A percentile compares a stretch with the other conserved stretches of the same genome.
Evolutionary conservation across 2,888 invertebrate genomes (phyloP).

Genomic region (Germaria angustata): DNA sequence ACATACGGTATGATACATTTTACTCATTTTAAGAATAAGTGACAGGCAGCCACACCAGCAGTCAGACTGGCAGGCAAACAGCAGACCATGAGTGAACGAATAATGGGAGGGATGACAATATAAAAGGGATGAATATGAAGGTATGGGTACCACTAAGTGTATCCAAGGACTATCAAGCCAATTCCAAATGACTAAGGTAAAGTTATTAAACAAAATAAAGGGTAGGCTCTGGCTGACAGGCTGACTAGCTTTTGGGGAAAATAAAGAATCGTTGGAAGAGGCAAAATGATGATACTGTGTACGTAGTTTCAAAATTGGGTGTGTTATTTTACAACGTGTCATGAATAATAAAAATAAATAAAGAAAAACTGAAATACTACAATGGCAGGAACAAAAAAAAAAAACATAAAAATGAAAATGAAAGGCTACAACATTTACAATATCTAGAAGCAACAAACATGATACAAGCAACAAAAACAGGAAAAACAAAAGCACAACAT

Average conservation of each 20-base stretch:
- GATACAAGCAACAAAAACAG: slow-evolving; percentile 26
- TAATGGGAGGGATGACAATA: background rate
- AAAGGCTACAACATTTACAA: slow-evolving; percentile 22
- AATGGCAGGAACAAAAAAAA: background rate
- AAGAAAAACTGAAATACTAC: slow-evolving; percentile 17
- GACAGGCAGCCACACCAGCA: slow-evolving; percentile 14
- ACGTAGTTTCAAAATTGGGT: slow-evolving; percentile 44
- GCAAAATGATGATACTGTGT: background rate
- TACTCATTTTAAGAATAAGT: background rate
- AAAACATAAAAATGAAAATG: background rate
- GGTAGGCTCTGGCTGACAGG: background rate
- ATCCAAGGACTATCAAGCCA: slow-evolving; percentile 45
- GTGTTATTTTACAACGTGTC: slow-evolving; percentile 60
- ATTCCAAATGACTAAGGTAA: slow-evolving; percentile 39
- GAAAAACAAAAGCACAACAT: slow-evolving; percentile 23
- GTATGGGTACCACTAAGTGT: background rate
- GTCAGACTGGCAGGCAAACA: slow-evolving; percentile 30
- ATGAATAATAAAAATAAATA: slow-evolving; percentile 57
- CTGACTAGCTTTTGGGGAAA: background rate
- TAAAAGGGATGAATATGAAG: slow-evolving; percentile 16
- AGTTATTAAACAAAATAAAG: slow-evolving; percentile 28
- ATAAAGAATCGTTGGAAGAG: slow-evolving; percentile 18
- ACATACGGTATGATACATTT: too few species aligned
- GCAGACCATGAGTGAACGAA: background rate
- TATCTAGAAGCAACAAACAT: slow-evolving; percentile 45